A percentile compares a stretch with the other conserved stretches of the same genome.
Conservation (phyloP, 2,888 invertebrate genomes). For the Bursaphelenchus okinawaensis region DNA sequence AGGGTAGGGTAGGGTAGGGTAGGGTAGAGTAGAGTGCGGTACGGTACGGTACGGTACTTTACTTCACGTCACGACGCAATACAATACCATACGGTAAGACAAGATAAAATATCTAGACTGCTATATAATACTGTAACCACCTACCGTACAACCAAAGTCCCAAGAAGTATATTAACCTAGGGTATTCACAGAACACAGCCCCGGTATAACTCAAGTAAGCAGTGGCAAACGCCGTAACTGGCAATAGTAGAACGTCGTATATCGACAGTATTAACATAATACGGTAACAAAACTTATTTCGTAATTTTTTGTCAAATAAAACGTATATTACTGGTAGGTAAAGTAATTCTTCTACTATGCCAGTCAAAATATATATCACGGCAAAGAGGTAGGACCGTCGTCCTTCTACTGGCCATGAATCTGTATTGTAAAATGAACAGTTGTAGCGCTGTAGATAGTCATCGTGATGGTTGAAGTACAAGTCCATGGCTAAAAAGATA, state of each 20-base stretch:
- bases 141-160: neutral
- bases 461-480: neutral
- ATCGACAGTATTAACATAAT: conserved; percentile 9
- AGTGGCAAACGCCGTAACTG: conserved; percentile 1
- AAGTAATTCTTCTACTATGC: neutral
- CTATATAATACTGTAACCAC: too few species aligned
- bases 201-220: conserved; percentile 9
- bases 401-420: neutral
- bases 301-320: neutral
- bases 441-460: conserved; percentile 2
- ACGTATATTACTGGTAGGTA: conserved; percentile 3
- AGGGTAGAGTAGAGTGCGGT: too few species aligned
- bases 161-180: neutral
- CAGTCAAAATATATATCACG: neutral
- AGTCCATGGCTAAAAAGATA: neutral
- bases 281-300: conserved; percentile 2
- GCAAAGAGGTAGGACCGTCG: neutral
- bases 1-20: too few species aligned
- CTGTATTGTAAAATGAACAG: conserved; percentile 4
- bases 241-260: conserved; percentile 5
- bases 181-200: conserved; percentile 1
- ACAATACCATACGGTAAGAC: too few species aligned
- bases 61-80: too few species aligned
- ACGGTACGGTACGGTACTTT: too few species aligned
- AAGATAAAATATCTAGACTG: too few species aligned